Conservation (phyloP, 2,113 vertebrate genomes). For the Scalopus aquaticus region DNA sequence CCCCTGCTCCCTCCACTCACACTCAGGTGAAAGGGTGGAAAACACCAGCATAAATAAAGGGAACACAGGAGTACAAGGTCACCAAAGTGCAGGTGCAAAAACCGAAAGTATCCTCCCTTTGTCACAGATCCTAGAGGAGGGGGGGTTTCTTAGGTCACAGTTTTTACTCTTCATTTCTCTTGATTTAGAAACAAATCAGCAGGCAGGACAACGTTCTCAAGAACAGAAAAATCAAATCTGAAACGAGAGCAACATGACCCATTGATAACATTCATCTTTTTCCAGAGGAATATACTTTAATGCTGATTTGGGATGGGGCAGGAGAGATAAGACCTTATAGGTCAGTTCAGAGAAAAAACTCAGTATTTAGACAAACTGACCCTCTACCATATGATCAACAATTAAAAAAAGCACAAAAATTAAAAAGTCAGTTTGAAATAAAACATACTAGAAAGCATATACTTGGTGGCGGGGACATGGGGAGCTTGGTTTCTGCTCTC, state of each 20-base stretch:
- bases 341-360: neutral
- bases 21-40: neutral
- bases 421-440: neutral
- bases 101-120: constrained; percentile 45
- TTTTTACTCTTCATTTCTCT: constrained; percentile 71
- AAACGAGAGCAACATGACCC: constrained; percentile 54
- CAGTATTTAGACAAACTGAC: neutral
- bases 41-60: neutral
- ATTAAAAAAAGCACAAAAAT: neutral
- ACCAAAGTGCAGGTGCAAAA: constrained; percentile 83
- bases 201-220: constrained; percentile 61
- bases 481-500: neutral
- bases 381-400: neutral
- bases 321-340: neutral
- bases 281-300: neutral
- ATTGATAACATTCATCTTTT: neutral
- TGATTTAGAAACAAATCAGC: constrained; percentile 73
- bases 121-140: neutral
- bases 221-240: constrained; percentile 74
- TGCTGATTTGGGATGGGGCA: neutral
- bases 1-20: neutral
- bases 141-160: constrained; percentile 38
- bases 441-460: neutral
- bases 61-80: constrained; percentile 47
- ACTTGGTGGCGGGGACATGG: neutral